Evolutionary conservation across 53 echinoderm and acorn worm species (phyloP).

Genomic region (Luidia sarsii): DNA sequence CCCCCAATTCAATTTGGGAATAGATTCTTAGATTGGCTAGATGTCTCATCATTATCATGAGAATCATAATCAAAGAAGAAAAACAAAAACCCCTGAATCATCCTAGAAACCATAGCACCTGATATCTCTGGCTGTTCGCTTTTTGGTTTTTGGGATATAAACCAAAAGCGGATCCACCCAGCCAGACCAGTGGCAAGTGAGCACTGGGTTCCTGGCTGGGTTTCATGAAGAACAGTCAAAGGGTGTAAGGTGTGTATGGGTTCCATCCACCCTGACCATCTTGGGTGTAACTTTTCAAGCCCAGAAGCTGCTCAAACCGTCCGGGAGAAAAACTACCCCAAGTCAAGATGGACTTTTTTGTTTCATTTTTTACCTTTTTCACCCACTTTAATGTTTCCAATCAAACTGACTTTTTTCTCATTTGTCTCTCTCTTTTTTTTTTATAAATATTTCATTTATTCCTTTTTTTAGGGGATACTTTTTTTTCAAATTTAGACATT

Average conservation of each 20-base stretch:
- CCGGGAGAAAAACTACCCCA: background rate
- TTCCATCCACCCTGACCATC: conserved; percentile 23
- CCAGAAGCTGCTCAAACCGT: conserved; percentile 58
- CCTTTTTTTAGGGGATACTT: too few species aligned
- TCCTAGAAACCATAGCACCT: too few species aligned
- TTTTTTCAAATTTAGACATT: too few species aligned
- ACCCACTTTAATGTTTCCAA: conserved; percentile 4
- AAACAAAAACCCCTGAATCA: too few species aligned
- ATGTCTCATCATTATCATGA: too few species aligned
- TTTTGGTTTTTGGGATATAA: too few species aligned
- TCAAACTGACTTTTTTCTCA: background rate
- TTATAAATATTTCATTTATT: background rate
- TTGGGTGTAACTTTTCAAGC: conserved; percentile 1
- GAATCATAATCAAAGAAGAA: too few species aligned
- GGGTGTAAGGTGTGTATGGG: conserved; percentile 26
- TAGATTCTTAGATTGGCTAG: too few species aligned
- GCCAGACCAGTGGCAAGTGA: conserved; percentile 66
- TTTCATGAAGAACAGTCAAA: conserved; percentile 70
- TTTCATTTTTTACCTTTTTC: background rate
- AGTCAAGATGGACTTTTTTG: conserved; percentile 1
- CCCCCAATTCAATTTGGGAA: too few species aligned
- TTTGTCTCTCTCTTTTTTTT: background rate
- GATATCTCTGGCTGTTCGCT: conserved; percentile 21
- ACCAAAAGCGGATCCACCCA: conserved; percentile 58
- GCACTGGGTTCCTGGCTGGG: conserved; percentile 67